phyloP scores from a whole-genome alignment of 35 echinoderm and acorn worm genomes.

The Diadema setosum region DNA sequence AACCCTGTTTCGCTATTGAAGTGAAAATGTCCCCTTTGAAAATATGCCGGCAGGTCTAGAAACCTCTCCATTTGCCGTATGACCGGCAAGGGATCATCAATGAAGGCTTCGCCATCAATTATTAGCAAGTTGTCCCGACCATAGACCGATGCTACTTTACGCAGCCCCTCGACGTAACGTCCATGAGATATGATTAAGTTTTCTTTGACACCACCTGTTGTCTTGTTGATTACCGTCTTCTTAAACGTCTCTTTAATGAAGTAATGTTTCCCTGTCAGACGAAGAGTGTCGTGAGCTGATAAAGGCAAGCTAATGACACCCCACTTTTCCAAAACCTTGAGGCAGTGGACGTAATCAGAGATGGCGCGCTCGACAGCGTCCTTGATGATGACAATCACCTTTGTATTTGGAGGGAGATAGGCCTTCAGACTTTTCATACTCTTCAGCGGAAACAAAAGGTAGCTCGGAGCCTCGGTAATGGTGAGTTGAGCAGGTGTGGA shows the following conservation, averaged over 20 bases:
- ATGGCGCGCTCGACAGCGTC: not conserved
- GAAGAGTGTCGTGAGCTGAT: not conserved
- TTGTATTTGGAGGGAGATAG: not conserved
- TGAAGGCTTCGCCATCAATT: not conserved
- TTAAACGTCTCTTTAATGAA: not conserved
- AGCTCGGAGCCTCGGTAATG: not conserved
- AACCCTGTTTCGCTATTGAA: not conserved
- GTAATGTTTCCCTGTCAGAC: not conserved
- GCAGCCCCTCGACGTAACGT: not conserved
- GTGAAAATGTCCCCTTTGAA: not conserved
- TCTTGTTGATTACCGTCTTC: not conserved
- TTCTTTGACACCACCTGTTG: not conserved
- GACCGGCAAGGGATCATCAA: not conserved
- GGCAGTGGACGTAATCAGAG: not conserved
- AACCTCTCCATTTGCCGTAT: not conserved
- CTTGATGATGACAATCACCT: not conserved
- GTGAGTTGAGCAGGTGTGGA: not conserved
- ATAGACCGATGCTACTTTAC: not conserved
- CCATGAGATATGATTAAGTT: not conserved
- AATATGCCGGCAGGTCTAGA: not conserved
- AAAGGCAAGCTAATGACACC: not conserved
- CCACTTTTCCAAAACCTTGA: not conserved
- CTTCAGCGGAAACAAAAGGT: too few species aligned
- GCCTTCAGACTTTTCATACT: not conserved
- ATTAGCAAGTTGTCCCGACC: not conserved